phyloP scores from a whole-genome alignment of 2,113 vertebrate genomes.

The Ploceus nigricollis region DNA sequence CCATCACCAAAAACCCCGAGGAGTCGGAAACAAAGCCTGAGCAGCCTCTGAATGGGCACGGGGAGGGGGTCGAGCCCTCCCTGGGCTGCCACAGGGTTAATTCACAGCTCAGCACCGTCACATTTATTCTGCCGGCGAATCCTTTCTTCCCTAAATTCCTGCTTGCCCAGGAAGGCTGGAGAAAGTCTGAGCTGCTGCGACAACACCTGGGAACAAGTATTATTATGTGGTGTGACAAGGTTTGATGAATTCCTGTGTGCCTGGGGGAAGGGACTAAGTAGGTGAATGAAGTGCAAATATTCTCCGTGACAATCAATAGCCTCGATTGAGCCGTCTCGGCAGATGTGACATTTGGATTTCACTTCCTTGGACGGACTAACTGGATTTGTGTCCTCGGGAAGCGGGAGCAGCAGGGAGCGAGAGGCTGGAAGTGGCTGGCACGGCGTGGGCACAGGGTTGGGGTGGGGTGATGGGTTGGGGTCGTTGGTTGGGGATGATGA shows the following conservation, averaged over 20 bases:
- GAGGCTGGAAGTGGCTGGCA: not conserved
- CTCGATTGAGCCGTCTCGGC: slow-evolving; percentile 68
- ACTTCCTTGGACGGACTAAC: slow-evolving; percentile 37
- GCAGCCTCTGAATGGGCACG: accelerated
- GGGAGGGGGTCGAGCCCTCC: not conserved
- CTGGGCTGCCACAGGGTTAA: not conserved
- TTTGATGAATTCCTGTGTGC: slow-evolving; percentile 71
- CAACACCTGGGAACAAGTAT: slow-evolving; percentile 8
- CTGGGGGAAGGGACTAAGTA: slow-evolving; percentile 72
- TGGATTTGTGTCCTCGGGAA: slow-evolving; percentile 48
- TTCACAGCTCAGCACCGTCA: not conserved
- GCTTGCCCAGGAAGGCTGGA: not conserved
- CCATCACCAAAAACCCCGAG: not conserved
- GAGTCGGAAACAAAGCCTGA: not conserved
- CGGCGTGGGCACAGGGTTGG: accelerated
- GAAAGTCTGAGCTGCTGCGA: not conserved
- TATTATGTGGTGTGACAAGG: slow-evolving; percentile 70
- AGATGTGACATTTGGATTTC: slow-evolving; percentile 77
- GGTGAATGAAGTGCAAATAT: slow-evolving; percentile 75
- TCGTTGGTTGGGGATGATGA: too few species aligned
- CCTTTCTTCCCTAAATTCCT: slow-evolving; percentile 10
- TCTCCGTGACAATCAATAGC: slow-evolving; percentile 77
- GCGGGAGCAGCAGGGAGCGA: not conserved
- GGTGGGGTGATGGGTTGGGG: not conserved
- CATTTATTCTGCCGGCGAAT: not conserved